Evolutionary conservation across 2,797 vertebrate species (phyloP), one percentile per base, ranked within the genome.

Genomic region (Helostoma temminkii): DNA sequence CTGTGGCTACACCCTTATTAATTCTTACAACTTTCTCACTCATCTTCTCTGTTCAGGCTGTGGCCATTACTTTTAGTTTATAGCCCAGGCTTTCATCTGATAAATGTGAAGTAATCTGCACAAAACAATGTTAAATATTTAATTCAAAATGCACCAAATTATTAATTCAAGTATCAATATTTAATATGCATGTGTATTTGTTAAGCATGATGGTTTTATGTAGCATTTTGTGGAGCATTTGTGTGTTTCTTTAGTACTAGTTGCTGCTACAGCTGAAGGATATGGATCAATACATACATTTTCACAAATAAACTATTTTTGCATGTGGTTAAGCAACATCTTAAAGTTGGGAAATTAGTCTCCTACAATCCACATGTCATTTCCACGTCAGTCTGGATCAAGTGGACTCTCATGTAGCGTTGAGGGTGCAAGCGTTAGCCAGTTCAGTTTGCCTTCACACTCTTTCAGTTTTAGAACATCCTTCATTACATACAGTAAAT

Each of bases 51-150:
- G 21, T 6, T 24, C 41, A 25, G 34, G 8, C 15, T 36, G 32
- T 2, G 42, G 49, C 10, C 18, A 16, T 54, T 49, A 32, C 34
- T 71, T 58, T 21, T 48, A 58, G 50, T 6, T 15, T 43, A 0
- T 0, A 28, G 24, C 41, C 3, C 2, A 9, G 22, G 58, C 55
- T 26, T 42, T 58, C 15, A 5, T 11, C 30, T 52, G 55, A 68
- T 54, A 48, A 68, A 50, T 53, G 36, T 69, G 56, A 73, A 53
- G 32, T 52, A 62, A 79, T 69, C 45, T 57, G 57, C 54, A 57
- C 52, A 80, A 78, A 83, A 71, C 68, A 43, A 58, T 24, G 19
- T 24, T 75, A 47, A 74, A 83, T 85, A 75, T 77, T 87, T 66
- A 1, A 80, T 71, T 43, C 16, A 49, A 65, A 66, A 77, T 3